Evolutionary conservation across 2,888 invertebrate species (phyloP).

Genomic region (Apocheima hispidaria): DNA sequence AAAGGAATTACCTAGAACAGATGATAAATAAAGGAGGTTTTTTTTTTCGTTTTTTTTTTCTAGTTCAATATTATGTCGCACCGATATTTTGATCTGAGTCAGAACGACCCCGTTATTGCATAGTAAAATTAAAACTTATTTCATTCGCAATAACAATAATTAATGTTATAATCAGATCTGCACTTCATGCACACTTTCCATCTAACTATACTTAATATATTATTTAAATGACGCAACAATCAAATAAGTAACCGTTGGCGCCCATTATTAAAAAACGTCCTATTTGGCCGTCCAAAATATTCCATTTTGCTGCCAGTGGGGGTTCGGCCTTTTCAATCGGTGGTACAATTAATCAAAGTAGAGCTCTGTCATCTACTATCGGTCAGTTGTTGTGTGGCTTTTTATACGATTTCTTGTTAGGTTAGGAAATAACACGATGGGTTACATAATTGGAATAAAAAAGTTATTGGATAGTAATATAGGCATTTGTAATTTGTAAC

Average conservation of each 20-base stretch:
- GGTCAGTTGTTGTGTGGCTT: conserved; percentile 56
- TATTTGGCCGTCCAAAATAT: conserved; percentile 72
- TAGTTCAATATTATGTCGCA: no score
- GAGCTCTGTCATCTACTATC: conserved; percentile 82
- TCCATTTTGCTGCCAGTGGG: conserved; percentile 85
- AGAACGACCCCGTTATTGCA: no score
- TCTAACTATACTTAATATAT: conserved; percentile 34
- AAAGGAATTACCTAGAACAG: no score
- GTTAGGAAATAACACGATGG: conserved; percentile 26
- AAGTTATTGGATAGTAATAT: not conserved
- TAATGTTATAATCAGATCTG: no score
- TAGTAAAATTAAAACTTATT: no score
- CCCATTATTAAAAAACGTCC: conserved; percentile 77
- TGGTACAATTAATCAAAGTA: conserved; percentile 84
- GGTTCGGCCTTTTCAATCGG: conserved; percentile 80
- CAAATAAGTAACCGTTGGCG: conserved; percentile 75
- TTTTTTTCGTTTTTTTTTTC: no score
- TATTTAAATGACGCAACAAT: conserved; percentile 47
- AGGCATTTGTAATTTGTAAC: no score
- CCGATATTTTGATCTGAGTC: no score
- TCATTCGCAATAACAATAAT: no score
- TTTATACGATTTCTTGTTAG: conserved; percentile 28
- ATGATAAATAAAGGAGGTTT: no score
- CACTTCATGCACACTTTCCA: not conserved
- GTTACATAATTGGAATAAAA: conserved; percentile 23